Evolutionary conservation across 2,888 invertebrate species (phyloP), one percentile per base, ranked within the genome.

Genomic region (Odontocolon sp.): DNA sequence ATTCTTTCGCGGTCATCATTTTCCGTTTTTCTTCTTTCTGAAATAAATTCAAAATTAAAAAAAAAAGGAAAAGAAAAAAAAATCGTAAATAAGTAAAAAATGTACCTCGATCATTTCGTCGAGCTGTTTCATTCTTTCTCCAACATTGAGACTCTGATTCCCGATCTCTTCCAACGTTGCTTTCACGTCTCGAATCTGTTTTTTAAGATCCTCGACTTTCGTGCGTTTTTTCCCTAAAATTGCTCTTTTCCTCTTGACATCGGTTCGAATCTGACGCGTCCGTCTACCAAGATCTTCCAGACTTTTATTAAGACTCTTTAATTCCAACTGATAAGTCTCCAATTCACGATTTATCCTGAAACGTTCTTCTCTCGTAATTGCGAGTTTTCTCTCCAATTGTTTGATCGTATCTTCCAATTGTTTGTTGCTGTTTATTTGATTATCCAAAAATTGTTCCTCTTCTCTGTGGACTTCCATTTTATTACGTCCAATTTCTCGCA

Each of bases 361-460:
- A 42, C 88, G 83, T 1, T 90, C 87, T 42, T 91, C 82, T 40
- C 91, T 89, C 0, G 86, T 81, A 33, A 87, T 81, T 23, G 88
- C 83, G 64, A 92, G 90, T 57, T 89, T 88, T 67, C 89, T 90
- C 47, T 91, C 88, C 1, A 91, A 79, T 31, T 82, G 83, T 81
- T 88, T 86, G 82, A 91, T 92, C 45, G 90, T 89, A 0, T 90
- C 87, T 61, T 89, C 86, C 0, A 92, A 86, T 64, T 93, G 92
- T 38, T 87, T 89, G 85, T 94, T 95, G 87, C 93, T 93, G 14
- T 89, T 91, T 45, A 91, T 90, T 87, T 94, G 93, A 81, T 93
- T 93, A 3, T 92, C 91, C 63, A 93, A 91, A 89, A 94, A 94
- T 21, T 90, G 87, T 79, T 93, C 93, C 78, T 93, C 92, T 84